phyloP scores from a whole-genome alignment of 2,797 vertebrate genomes.

The Poeciliopsis presidionis region DNA sequence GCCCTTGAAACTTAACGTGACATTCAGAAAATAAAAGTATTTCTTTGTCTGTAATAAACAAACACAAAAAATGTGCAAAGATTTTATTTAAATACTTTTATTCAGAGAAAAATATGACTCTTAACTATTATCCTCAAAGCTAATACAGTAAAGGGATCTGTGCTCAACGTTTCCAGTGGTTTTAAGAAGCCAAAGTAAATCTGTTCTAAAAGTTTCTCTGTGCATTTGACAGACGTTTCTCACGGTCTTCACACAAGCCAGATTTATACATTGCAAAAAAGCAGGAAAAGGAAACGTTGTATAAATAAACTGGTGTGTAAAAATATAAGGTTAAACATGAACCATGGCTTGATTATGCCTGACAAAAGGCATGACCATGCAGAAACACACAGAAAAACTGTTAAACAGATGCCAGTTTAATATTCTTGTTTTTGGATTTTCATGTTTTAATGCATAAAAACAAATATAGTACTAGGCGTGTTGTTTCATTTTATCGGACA shows the following conservation, averaged over 20 bases:
- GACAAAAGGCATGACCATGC: not conserved
- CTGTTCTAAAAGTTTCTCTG: not conserved
- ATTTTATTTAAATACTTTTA: not conserved
- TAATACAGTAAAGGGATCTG: not conserved
- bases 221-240: not conserved
- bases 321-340: not conserved
- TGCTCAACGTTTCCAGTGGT: not conserved
- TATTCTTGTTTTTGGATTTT: not conserved
- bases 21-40: not conserved
- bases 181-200: not conserved
- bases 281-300: not conserved
- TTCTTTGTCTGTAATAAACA: not conserved
- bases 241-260: not conserved
- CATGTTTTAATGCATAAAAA: too few species aligned
- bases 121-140: not conserved
- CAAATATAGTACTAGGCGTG: not conserved
- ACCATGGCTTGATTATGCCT: not conserved
- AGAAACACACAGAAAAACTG: not conserved
- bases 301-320: not conserved
- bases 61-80: not conserved
- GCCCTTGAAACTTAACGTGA: not conserved
- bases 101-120: not conserved
- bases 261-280: not conserved
- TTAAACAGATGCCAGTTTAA: not conserved
- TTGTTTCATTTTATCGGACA: not conserved